Base-by-base conservation (phyloP, 1,140 invertebrate genomes). In the Formica selysi region DNA sequence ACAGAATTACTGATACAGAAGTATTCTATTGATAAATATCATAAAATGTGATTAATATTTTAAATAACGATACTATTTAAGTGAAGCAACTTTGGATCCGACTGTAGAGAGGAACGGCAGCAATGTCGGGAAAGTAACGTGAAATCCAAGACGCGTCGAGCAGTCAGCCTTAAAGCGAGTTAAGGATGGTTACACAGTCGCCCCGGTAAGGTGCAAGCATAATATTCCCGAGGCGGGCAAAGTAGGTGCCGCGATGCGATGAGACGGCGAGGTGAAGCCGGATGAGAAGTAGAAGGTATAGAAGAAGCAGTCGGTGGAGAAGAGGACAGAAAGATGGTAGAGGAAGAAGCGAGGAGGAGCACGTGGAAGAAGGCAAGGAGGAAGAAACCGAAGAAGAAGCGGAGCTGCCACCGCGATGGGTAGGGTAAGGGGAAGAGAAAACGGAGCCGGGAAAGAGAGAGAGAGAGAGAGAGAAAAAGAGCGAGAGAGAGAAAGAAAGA, bases 151-250 rank as follows among this genome's bases (percentile, higher is more conserved):
- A 85, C 68, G 88, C 79, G 74, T 88, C 79, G 76, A 61, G 89
- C 88, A 90, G 89, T 89, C 89, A 87, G 87, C 88, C 76, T 87
- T 91, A 86, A 86, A 87, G 65, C 87, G 89, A 89, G 87, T 91
- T 91, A 91, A 91, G 87, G 76, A 87, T 86, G 86, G 87, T 92
- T 89, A 92, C 89, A 86, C 78, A 90, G 91, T 87, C 88, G 83
- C 76, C 85, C 86, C 70, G 89, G 71, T 86, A 86, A 92, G 92
- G 88, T 92, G 91, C 89, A 88, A 90, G 92, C 89, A 93, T 93
- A 93, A 93, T 93, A 92, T 93, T 92, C 90, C 91, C 86, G 89
- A 91, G 89, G 89, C 91, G 91, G 87, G 90, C 86, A 87, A 92
- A 92, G 91, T 90, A 89, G 92, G 91, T 91, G 91, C 86, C 81